phyloP scores from a whole-genome alignment of 2,113 vertebrate species.

The Platichthys stellatus region DNA sequence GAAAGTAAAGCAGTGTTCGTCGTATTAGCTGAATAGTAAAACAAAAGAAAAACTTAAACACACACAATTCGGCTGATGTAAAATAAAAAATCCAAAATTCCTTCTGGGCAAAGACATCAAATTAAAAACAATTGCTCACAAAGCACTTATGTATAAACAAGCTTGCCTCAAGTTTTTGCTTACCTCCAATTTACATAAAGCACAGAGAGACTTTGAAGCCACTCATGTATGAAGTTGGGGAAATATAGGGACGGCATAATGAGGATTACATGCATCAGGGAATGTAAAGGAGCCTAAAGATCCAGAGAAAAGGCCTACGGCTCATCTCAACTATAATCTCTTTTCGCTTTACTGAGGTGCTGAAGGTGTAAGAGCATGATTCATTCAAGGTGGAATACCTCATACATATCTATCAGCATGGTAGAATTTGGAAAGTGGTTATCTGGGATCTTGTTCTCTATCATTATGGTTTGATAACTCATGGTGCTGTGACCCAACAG shows the following conservation, averaged over 20 bases:
- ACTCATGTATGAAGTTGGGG: constrained; percentile 28
- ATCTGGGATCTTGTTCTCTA: background rate
- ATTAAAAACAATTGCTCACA: constrained; percentile 16
- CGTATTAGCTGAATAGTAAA: background rate
- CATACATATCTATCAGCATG: constrained; percentile 45
- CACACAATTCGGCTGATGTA: background rate
- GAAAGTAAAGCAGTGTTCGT: background rate
- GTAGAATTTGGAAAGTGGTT: background rate
- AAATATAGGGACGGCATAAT: constrained; percentile 39
- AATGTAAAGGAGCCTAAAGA: constrained; percentile 27
- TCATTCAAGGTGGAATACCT: constrained; percentile 36
- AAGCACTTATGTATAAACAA: constrained; percentile 8
- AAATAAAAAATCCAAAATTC: background rate
- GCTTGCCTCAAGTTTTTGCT: background rate
- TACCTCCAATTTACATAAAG: constrained; percentile 29
- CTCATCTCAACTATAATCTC: constrained; percentile 11
- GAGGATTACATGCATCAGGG: constrained; percentile 46
- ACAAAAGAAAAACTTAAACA: constrained; percentile 7
- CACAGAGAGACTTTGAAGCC: constrained; percentile 36
- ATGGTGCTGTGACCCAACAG: background rate
- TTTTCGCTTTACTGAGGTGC: constrained; percentile 2
- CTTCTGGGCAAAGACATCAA: background rate
- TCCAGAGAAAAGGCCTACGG: constrained; percentile 23
- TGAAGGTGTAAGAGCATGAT: constrained; percentile 22
- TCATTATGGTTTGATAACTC: background rate